Base-by-base conservation (phyloP, 1,140 invertebrate genomes). In the Papilio glaucus region DNA sequence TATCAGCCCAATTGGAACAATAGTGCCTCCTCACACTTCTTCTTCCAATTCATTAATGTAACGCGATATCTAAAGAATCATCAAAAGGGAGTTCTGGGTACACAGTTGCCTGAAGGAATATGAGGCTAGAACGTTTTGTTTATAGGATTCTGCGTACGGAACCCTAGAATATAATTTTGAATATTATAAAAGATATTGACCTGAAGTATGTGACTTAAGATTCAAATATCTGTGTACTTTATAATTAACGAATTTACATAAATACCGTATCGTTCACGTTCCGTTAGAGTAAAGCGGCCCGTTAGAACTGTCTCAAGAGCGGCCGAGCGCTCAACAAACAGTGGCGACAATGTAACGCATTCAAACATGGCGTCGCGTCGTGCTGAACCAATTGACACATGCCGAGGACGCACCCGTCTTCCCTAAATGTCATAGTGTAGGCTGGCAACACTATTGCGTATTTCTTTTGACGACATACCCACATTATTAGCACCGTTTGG, bases 371-470 rank as follows among this genome's bases (percentile, higher is more conserved):
- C 67, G 42, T 26, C 78, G 42, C 24, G 26, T 26, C 78, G 76
- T 77, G 78, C 13, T 67, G 45, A 12, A 62, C 67, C 72, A 80
- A 65, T 81, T 81, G 72, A 75, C 79, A 81, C 79, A 15, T 79
- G 24, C 37, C 45, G 67, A 60, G 61, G 74, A 18, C 41, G 33
- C 45, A 49, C 29, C 65, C n/a, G 33, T 33, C 63, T 42, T 45
- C 67, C 42, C 39, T 69, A 39, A 69, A 69, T 37, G 41, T 69
- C 67, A 53, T n/a, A 37, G 41, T 37, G 67, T 69, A 69, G 67
- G 67, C 67, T 53, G 67, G 67, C 42, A 53, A 69, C 67, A 69
- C 45, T 69, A 69, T 74, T 61, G 65, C 73, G 41, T 63, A 74
- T 62, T 61, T 62, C 61, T 49, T 60, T 73, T 49, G 24, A 45